Evolutionary conservation across 2,888 invertebrate species (phyloP).

Genomic region (Punctoribates punctum): DNA sequence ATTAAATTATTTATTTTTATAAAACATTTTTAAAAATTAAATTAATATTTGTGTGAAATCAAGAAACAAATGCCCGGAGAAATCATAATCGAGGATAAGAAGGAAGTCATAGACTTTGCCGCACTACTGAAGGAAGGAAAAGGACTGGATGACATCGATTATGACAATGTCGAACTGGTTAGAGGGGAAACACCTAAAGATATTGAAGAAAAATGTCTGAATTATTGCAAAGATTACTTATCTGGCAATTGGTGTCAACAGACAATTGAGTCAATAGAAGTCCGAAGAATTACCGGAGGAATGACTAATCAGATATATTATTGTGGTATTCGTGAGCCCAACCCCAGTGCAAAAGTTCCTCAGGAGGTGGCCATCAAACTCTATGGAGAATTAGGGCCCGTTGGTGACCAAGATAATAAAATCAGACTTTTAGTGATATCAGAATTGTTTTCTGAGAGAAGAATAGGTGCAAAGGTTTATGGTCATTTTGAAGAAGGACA

Average conservation of each 20-base stretch:
- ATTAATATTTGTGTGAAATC: too few relatives aligned
- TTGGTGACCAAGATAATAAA: neutral
- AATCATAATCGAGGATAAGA: too few relatives aligned
- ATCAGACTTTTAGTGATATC: neutral
- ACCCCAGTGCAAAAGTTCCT: neutral
- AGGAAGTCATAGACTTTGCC: too few relatives aligned
- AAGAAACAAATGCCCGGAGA: too few relatives aligned
- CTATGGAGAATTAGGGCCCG: neutral
- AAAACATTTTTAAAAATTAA: too few relatives aligned
- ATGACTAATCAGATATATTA: neutral
- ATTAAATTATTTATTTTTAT: too few relatives aligned
- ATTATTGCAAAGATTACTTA: neutral
- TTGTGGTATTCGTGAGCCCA: neutral
- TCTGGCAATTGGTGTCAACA: neutral
- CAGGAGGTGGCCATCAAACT: neutral
- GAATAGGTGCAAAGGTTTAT: neutral
- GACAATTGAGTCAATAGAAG: neutral
- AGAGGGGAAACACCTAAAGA: neutral
- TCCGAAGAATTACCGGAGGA: neutral
- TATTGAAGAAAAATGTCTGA: neutral
- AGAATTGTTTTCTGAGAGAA: neutral
- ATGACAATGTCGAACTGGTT: slow-evolving; percentile 38
- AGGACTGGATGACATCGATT: neutral
- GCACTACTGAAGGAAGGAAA: too few relatives aligned
- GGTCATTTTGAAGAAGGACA: neutral